Evolutionary conservation across 2,888 invertebrate genomes (phyloP).

Genomic region (Nomada ruficornis): DNA sequence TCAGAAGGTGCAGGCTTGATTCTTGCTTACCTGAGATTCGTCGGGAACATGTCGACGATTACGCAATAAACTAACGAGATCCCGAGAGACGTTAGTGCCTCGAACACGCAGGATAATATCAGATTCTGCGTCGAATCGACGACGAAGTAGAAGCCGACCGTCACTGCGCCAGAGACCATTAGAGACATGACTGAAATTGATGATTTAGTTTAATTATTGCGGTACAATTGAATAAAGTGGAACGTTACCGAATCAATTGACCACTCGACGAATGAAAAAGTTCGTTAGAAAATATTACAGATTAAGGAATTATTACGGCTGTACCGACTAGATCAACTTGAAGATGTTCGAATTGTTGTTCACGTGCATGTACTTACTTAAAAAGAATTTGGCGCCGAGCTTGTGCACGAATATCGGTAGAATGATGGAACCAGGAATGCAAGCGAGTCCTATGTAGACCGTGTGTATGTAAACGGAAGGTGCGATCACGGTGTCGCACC

Average conservation of each 20-base stretch:
- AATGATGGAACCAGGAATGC: slow-evolving; percentile 92
- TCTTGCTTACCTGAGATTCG: slow-evolving; percentile 89
- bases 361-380: slow-evolving; percentile 86
- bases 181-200: slow-evolving; percentile 89
- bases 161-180: slow-evolving; percentile 89
- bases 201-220: not conserved
- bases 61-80: slow-evolving; percentile 93
- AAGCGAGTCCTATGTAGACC: slow-evolving; percentile 91
- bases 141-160: slow-evolving; percentile 91
- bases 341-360: not conserved
- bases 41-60: slow-evolving; percentile 92
- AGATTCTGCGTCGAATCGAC: slow-evolving; percentile 89
- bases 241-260: not conserved
- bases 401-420: slow-evolving; percentile 92
- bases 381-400: slow-evolving; percentile 92
- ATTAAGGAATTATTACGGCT: not conserved
- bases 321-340: not conserved
- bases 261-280: no score
- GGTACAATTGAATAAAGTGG: not conserved
- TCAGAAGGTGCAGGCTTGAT: slow-evolving; percentile 12
- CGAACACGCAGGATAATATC: slow-evolving; percentile 91
- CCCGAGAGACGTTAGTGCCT: slow-evolving; percentile 91
- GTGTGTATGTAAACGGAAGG: slow-evolving; percentile 90
- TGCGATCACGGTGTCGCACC: slow-evolving; percentile 88
- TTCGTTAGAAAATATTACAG: no score